These are phyloP conservation scores for Leucoraja ocellata DNA, from an alignment of 2,797 vertebrate species.

Conservation along the genomic window DNA sequence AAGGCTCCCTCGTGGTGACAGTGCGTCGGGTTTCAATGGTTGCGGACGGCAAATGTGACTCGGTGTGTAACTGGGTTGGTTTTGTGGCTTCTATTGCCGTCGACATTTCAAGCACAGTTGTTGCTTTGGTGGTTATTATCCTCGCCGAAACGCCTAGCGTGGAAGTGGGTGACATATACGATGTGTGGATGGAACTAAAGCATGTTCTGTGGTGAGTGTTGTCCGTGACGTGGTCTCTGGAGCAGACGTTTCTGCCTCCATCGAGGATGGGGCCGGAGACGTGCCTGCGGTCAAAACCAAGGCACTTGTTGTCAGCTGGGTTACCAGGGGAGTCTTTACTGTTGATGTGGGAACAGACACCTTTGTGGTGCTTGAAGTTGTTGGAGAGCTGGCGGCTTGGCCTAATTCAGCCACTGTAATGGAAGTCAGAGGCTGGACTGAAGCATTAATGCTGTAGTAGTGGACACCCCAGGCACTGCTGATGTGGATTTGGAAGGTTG, in stretches of 20 bases:
- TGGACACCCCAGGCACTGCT: constrained; percentile 47
- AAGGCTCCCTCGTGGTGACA: not conserved
- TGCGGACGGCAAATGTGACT: not conserved
- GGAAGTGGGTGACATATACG: not conserved
- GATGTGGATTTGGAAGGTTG: constrained; percentile 46
- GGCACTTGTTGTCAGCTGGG: not conserved
- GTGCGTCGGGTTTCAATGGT: not conserved
- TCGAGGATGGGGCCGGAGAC: not conserved
- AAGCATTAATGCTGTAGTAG: constrained; percentile 44
- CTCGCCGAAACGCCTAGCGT: not conserved
- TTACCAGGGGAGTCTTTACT: not conserved
- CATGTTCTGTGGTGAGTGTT: not conserved
- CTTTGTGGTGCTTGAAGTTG: constrained; percentile 1
- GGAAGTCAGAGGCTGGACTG: constrained; percentile 33
- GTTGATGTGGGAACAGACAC: constrained; percentile 40
- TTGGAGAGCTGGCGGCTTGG: not conserved
- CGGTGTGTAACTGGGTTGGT: not conserved
- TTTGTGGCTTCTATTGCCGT: not conserved
- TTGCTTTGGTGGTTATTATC: not conserved
- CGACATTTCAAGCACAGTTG: not conserved
- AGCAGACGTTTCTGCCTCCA: not conserved
- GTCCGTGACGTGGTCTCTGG: not conserved
- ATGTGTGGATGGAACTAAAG: not conserved
- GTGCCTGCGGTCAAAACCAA: not conserved
- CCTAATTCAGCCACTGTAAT: constrained; percentile 36